These are phyloP conservation scores for Lagenorhynchus albirostris DNA, from an alignment of 2,113 vertebrate species.

Conservation along the genomic window DNA sequence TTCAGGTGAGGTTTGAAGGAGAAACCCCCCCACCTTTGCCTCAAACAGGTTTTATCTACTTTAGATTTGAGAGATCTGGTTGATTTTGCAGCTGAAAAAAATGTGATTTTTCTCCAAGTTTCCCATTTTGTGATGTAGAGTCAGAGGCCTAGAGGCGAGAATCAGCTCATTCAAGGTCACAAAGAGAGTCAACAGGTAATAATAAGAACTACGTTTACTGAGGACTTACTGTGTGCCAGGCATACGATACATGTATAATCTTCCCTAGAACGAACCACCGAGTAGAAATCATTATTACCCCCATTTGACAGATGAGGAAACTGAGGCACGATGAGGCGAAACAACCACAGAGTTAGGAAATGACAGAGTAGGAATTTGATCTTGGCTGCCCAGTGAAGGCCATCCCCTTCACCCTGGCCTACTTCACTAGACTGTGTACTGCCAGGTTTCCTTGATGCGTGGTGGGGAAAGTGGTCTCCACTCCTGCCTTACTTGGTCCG, in stretches of 20 bases:
- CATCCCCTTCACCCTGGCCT: background rate
- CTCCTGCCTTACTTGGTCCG: background rate
- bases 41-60: background rate
- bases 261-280: background rate
- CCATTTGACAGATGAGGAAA: background rate
- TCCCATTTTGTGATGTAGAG: background rate
- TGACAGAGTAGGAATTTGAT: background rate
- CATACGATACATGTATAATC: too few relatives aligned
- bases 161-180: background rate
- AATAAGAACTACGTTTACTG: background rate
- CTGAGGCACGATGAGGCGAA: background rate
- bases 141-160: background rate
- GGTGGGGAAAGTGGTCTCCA: background rate
- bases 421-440: background rate
- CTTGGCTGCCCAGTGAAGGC: background rate
- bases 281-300: background rate
- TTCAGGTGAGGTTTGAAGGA: background rate
- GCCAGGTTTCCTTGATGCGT: background rate
- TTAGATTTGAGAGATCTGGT: background rate
- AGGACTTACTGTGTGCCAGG: background rate
- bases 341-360: background rate
- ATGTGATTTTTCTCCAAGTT: background rate
- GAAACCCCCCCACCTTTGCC: background rate
- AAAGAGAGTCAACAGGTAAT: background rate
- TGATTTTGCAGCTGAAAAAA: background rate